These are phyloP conservation scores for Melanitta fusca DNA, from an alignment of 2,797 vertebrate species.

Conservation along the genomic window DNA sequence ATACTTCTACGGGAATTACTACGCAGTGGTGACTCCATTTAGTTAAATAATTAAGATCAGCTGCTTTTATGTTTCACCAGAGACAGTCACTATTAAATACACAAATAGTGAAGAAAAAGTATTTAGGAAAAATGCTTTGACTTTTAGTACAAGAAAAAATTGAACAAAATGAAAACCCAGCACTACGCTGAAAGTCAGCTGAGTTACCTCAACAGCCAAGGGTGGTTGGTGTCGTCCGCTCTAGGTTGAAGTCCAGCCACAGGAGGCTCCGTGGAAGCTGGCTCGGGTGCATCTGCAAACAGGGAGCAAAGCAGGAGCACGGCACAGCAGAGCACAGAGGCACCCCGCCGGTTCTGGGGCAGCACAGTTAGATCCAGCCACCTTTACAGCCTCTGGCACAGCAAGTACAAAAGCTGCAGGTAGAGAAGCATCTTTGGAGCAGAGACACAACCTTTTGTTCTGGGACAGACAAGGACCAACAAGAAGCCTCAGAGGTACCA, in stretches of 20 bases:
- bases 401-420: not conserved
- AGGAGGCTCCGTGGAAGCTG: not conserved
- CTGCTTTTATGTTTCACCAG: not conserved
- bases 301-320: not conserved
- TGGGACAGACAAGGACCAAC: not conserved
- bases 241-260: not conserved
- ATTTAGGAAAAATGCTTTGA: not conserved
- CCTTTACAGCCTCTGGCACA: not conserved
- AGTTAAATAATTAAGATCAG: not conserved
- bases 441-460: accelerated
- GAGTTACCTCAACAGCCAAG: not conserved
- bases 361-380: not conserved
- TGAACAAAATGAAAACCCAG: not conserved
- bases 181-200: not conserved
- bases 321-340: not conserved
- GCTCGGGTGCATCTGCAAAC: accelerated
- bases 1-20: not conserved
- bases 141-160: not conserved
- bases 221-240: too few species aligned
- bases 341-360: not conserved
- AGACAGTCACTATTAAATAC: not conserved
- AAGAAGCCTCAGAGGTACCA: not conserved
- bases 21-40: too few species aligned
- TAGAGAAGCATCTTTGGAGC: not conserved
- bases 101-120: not conserved